Conservation (phyloP, 2,888 invertebrate species). For the Cylloceria caligata region DNA sequence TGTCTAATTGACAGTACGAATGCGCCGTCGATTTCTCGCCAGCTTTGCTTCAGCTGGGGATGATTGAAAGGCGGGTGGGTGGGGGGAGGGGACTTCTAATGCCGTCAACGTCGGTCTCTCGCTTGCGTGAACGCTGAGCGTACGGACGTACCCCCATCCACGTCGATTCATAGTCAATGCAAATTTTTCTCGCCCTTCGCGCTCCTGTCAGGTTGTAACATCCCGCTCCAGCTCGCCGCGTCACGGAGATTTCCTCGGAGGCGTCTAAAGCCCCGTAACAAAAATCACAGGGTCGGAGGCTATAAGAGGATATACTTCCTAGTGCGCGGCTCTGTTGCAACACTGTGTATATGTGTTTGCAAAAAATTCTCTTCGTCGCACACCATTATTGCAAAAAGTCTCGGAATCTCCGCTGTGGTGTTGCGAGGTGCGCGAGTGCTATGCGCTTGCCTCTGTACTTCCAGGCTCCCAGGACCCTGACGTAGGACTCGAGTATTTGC, state of each 20-base stretch:
- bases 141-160: conserved; percentile 41
- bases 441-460: background rate
- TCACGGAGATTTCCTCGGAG: conserved; percentile 79
- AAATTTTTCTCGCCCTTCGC: conserved; percentile 62
- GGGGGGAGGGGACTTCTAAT: conserved; percentile 20
- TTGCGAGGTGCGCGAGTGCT: background rate
- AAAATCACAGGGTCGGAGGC: conserved; percentile 25
- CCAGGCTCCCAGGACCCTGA: background rate
- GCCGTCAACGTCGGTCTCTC: conserved; percentile 51
- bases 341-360: background rate
- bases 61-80: background rate
- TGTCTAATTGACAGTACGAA: conserved; percentile 56
- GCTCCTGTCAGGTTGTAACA: conserved; percentile 50
- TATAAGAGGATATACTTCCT: conserved; percentile 30
- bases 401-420: background rate
- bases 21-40: conserved; percentile 51
- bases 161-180: conserved; percentile 65
- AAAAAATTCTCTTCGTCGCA: background rate
- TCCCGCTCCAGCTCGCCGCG: conserved; percentile 60
- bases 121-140: conserved; percentile 19
- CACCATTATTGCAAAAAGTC: conserved; percentile 6
- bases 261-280: conserved; percentile 65
- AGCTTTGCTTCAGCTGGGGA: conserved; percentile 11
- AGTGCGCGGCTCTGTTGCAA: background rate
- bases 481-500: background rate